Evolutionary conservation across 2,888 invertebrate species (phyloP).

Genomic region (Nemoura dubitans): DNA sequence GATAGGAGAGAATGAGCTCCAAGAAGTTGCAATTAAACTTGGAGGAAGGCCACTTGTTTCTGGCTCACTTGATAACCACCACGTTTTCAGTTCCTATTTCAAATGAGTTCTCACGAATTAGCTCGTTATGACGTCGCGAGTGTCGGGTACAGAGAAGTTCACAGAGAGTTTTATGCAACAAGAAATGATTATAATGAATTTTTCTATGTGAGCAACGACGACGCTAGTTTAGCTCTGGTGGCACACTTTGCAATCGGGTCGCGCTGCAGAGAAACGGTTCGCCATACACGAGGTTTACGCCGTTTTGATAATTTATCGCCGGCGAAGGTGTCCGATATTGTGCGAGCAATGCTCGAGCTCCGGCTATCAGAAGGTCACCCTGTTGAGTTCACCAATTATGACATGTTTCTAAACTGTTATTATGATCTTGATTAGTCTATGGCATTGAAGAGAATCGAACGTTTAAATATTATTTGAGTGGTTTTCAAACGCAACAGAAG

Average conservation of each 20-base stretch:
- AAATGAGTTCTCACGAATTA: neutral
- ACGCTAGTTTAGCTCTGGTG: neutral
- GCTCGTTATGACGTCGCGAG: neutral
- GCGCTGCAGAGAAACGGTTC: neutral
- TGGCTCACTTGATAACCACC: too few relatives aligned
- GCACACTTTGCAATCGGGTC: slow-evolving; percentile 30
- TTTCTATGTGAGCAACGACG: neutral
- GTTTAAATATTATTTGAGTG: neutral
- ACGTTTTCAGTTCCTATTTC: neutral
- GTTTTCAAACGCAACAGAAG: neutral
- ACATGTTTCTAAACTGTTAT: neutral
- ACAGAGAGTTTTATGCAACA: neutral
- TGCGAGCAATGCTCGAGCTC: neutral
- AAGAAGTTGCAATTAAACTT: neutral
- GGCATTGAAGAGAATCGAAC: neutral
- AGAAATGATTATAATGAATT: neutral
- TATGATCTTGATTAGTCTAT: neutral
- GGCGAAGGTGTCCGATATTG: neutral
- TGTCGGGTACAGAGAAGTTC: neutral
- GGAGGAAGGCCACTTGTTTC: neutral
- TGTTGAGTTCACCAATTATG: neutral
- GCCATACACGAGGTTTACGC: neutral
- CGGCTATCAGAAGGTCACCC: neutral
- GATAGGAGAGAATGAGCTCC: slow-evolving; percentile 9
- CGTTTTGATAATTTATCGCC: neutral